These are phyloP conservation scores for Ichneumoninae sp. DNA, from an alignment of 2,888 invertebrate genomes.

Conservation along the genomic window DNA sequence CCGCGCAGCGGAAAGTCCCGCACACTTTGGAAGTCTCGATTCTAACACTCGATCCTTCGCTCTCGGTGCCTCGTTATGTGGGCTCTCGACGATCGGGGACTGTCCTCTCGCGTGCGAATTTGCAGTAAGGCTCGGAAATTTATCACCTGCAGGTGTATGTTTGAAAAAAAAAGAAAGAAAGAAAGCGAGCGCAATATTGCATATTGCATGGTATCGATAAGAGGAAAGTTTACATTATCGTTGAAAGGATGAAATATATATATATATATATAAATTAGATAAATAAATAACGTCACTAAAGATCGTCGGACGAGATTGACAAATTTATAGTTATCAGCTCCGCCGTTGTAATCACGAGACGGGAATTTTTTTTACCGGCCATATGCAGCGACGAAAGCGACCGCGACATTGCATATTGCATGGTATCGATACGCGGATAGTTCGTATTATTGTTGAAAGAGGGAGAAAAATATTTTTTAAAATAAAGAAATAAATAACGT, in stretches of 20 bases:
- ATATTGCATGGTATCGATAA: neutral
- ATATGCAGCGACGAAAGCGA: neutral
- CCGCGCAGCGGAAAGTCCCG: neutral
- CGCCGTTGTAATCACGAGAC: neutral
- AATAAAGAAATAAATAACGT: neutral
- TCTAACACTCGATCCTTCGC: constrained; percentile 22
- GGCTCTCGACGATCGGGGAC: constrained; percentile 8
- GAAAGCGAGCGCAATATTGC: neutral
- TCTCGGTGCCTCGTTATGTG: neutral
- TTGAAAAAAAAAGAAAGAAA: neutral
- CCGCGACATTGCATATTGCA: neutral
- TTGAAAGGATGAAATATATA: neutral
- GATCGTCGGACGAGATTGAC: neutral
- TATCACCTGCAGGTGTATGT: constrained; percentile 21
- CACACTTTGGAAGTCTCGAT: constrained; percentile 9
- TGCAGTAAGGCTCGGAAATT: constrained; percentile 1
- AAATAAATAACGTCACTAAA: neutral
- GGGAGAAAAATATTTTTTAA: neutral
- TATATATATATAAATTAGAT: neutral
- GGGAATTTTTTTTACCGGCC: neutral
- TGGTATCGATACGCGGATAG: neutral
- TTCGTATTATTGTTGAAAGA: neutral
- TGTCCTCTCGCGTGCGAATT: constrained; percentile 10
- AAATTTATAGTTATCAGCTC: neutral
- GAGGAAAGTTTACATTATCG: neutral